Evolutionary conservation across 2,113 vertebrate species (phyloP), one percentile per base, ranked within the genome.

Genomic region (Brachirus orientalis): DNA sequence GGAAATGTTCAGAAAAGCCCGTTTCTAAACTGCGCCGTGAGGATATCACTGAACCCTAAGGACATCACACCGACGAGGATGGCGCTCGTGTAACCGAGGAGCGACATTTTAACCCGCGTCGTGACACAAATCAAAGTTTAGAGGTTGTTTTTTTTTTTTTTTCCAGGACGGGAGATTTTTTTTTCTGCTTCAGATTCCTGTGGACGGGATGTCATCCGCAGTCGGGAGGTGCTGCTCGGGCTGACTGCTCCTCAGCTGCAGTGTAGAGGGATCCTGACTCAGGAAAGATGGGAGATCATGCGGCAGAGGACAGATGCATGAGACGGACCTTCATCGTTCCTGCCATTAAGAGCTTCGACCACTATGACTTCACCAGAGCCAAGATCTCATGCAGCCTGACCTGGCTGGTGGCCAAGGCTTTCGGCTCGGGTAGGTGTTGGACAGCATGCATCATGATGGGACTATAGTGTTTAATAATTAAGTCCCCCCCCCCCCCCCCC

Each of bases 331-430:
- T 98, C 93, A 94, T 99, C 86, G 98, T 98, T 56, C 98, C 98
- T 19, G 89, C 95, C 78, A 96, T 99, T 92, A 97, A 94, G 82
- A 94, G 96, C 65, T 98, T 98, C 66, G 98, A 99, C 70, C 96
- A 98, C 86, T 98, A 99, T 63, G 97, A 99, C 73, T 98, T 99
- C 65, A 91, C 93, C 83, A 93, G 97, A 90, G 96, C 97, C 82
- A 99, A 99, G 85, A 93, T 96, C 80, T 95, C 95, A 44, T 96
- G 96, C 92, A 98, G 95, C 88, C 91, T 99, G 88, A 96, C 96
- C 79, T 99, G 98, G 98, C 94, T 99, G 81, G 95, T 98, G 87
- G 97, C 96, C 93, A 99, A 99, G 88, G 97, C 97, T 80, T 98
- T 96, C 84, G 97, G 98, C 79, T 96, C 98, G 92, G 98, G 98